A percentile compares a stretch with the other conserved stretches of the same genome.
phyloP scores from a whole-genome alignment of 1,140 invertebrate genomes.

The Lerema accius region DNA sequence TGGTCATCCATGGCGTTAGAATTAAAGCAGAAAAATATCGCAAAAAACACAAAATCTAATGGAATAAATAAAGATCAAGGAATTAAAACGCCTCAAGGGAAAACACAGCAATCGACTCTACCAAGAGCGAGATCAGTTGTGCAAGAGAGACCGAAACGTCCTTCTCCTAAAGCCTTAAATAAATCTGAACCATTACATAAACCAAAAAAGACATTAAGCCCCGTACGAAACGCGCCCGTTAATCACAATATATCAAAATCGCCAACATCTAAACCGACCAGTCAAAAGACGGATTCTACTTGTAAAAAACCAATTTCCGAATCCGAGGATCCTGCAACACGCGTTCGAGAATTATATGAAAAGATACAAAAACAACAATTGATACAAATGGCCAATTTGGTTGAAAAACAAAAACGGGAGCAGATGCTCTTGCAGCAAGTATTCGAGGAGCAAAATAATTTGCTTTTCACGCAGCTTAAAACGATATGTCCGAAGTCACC shows the following conservation, averaged over 20 bases:
- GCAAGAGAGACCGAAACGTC: slow-evolving; percentile 45
- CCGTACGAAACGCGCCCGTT: slow-evolving; percentile 41
- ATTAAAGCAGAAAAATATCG: slow-evolving; percentile 60
- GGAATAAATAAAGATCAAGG: slow-evolving; percentile 31
- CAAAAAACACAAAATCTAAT: slow-evolving; percentile 40
- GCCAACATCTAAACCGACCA: slow-evolving; percentile 14
- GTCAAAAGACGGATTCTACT: slow-evolving; percentile 30
- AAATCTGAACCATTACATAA: slow-evolving; percentile 59
- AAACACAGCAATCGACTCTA: slow-evolving; percentile 35
- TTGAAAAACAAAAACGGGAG: slow-evolving; percentile 84
- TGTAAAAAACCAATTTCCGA: slow-evolving; percentile 47
- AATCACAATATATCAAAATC: slow-evolving; percentile 37
- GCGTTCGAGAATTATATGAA: slow-evolving; percentile 70
- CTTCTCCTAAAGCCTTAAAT: slow-evolving; percentile 40
- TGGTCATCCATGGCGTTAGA: slow-evolving; percentile 72
- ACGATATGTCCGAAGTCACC: slow-evolving; percentile 75
- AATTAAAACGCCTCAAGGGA: slow-evolving; percentile 38
- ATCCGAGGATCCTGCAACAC: slow-evolving; percentile 63
- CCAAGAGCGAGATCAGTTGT: slow-evolving; percentile 48
- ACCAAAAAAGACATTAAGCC: slow-evolving; percentile 44
- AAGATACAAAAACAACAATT: slow-evolving; percentile 85
- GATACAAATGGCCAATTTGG: slow-evolving; percentile 83
- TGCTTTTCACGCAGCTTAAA: slow-evolving; percentile 83
- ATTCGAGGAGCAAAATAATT: slow-evolving; percentile 84
- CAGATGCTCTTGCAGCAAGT: slow-evolving; percentile 83